Conservation (phyloP, 2,113 vertebrate species). For the Saguinus midas region DNA sequence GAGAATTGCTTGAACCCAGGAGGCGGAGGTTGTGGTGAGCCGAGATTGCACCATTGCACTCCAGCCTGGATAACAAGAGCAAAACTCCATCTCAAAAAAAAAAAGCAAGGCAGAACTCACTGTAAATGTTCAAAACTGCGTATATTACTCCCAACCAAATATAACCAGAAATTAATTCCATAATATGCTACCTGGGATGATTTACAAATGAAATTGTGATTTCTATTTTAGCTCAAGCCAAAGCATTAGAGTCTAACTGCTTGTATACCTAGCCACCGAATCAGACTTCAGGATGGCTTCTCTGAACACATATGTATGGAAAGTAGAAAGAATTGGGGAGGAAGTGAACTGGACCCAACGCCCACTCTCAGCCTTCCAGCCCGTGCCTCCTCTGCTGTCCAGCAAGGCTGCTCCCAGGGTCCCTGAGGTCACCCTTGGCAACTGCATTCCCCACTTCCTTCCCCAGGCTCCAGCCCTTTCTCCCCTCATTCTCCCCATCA, state of each 20-base stretch:
- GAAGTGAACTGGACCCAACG: background rate
- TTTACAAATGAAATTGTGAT: constrained; percentile 21
- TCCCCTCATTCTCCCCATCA: background rate
- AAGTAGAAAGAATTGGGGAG: background rate
- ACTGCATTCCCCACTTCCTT: background rate
- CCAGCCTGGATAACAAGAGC: no score
- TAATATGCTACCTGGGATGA: background rate
- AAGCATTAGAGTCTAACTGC: background rate
- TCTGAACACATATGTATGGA: background rate
- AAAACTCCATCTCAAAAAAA: no score
- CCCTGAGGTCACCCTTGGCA: background rate
- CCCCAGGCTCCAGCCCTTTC: background rate
- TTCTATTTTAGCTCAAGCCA: background rate
- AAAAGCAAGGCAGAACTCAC: background rate
- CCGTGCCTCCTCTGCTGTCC: background rate
- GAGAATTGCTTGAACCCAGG: no score
- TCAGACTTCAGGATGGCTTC: background rate
- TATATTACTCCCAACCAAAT: background rate
- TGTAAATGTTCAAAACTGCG: constrained; percentile 29
- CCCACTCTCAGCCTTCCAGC: background rate
- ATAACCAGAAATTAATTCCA: background rate
- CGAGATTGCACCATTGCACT: no score
- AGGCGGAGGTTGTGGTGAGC: no score
- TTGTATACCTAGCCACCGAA: fast-evolving
- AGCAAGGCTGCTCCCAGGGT: no score